Conservation (phyloP, 1,140 invertebrate genomes). For the Scaptomyza graminum region DNA sequence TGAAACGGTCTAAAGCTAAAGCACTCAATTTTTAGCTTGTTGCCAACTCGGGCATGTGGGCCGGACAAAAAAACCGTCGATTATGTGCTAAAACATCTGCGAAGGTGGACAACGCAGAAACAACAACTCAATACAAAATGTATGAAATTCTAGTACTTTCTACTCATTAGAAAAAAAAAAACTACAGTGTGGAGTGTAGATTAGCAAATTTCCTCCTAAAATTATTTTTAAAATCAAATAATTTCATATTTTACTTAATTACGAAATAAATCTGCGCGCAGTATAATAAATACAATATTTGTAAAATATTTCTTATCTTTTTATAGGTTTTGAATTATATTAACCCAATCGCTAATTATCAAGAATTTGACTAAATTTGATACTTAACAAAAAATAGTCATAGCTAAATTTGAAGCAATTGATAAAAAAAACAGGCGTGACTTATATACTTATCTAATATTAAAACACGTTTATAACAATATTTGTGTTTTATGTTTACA, state of each 20-base stretch:
- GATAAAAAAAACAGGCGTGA: neutral
- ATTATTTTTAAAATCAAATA: too few species aligned
- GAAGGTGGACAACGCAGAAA: conserved; percentile 39
- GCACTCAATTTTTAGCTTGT: conserved; percentile 17
- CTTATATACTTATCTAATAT: neutral
- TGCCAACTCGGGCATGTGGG: conserved; percentile 58
- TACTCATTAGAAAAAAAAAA: neutral
- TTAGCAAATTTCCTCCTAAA: neutral
- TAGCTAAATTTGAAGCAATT: neutral
- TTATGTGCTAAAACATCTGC: conserved; percentile 63
- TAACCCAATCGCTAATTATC: neutral
- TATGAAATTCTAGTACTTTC: neutral
- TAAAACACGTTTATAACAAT: neutral
- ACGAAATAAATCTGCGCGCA: too few species aligned
- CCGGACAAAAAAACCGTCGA: conserved; percentile 62
- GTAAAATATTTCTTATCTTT: too few species aligned
- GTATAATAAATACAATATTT: too few species aligned
- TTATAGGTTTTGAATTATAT: too few species aligned
- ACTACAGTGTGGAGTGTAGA: neutral
- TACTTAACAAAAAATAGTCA: too few species aligned
- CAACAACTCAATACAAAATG: conserved; percentile 4
- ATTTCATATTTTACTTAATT: too few species aligned
- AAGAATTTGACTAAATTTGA: neutral
- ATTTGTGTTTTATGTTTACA: conserved; percentile 1
- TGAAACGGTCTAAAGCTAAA: conserved; percentile 9